Evolutionary conservation across 2,113 vertebrate species (phyloP).

Genomic region (Malurus alboscapulatus): DNA sequence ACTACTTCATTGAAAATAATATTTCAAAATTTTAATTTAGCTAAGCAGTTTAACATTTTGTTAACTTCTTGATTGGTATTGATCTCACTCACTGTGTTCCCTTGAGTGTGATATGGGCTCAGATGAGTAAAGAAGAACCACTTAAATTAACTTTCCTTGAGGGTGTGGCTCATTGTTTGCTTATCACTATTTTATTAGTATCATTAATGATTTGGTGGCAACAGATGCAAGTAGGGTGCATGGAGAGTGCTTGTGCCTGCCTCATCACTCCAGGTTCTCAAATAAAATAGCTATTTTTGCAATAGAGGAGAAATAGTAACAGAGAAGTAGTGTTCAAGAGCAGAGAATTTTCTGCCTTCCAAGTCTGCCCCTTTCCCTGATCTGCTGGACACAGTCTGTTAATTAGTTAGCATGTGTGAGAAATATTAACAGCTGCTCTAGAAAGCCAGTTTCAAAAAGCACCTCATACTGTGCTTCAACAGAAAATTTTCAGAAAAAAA

Average conservation of each 20-base stretch:
- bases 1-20: background rate
- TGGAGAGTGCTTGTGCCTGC: background rate
- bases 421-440: background rate
- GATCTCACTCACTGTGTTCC: background rate
- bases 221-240: background rate
- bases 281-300: background rate
- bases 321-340: background rate
- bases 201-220: background rate
- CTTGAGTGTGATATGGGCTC: background rate
- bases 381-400: background rate
- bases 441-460: background rate
- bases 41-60: background rate
- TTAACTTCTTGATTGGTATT: background rate
- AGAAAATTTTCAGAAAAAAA: background rate
- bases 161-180: background rate
- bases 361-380: background rate
- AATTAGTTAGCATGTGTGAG: background rate
- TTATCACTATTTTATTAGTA: background rate
- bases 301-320: background rate
- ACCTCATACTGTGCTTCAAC: background rate
- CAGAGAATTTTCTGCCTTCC: background rate
- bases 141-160: background rate
- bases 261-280: background rate
- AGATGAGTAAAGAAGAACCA: background rate
- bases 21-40: background rate